Percentiles rank a stretch among this genome's conserved stretches.
phyloP scores from a whole-genome alignment of 1,140 invertebrate genomes.

The Archegozetes longisetosus region DNA sequence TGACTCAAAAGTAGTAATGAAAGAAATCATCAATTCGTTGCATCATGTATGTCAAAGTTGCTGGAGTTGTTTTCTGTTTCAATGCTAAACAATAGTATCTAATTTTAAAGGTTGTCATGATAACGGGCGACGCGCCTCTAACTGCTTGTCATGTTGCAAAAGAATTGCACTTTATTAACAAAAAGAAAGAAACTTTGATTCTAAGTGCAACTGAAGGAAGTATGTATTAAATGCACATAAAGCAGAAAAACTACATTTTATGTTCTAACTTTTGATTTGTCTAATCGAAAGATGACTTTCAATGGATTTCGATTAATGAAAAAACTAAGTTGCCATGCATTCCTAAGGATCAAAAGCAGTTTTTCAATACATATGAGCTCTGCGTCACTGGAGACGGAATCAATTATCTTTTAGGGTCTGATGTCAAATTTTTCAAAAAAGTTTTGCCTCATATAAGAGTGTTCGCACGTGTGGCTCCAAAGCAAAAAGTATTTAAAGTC shows the following conservation, averaged over 20 bases:
- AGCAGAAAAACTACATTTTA: not conserved
- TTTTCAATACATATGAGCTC: conserved; percentile 47
- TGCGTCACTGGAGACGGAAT: conserved; percentile 87
- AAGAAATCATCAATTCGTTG: conserved; percentile 76
- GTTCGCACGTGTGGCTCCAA: conserved; percentile 84
- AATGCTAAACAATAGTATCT: too few relatives aligned
- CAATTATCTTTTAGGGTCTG: conserved; percentile 45
- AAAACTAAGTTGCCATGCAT: conserved; percentile 36
- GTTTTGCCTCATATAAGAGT: conserved; percentile 72
- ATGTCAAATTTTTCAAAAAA: conserved; percentile 45
- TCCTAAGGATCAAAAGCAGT: conserved; percentile 4
- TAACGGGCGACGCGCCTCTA: conserved; percentile 96
- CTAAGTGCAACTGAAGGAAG: conserved; percentile 33
- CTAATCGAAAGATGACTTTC: conserved; percentile 35
- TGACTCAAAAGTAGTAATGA: conserved; percentile 82
- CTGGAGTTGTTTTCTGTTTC: not conserved
- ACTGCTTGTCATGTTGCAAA: conserved; percentile 97
- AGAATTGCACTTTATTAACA: conserved; percentile 69
- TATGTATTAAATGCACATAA: too few relatives aligned
- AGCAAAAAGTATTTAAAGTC: conserved; percentile 50
- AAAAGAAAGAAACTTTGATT: conserved; percentile 53
- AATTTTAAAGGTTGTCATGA: conserved; percentile 69
- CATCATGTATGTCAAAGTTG: conserved; percentile 46
- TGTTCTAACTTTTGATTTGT: not conserved
- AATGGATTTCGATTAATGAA: conserved; percentile 69